Conservation (phyloP, 2,113 vertebrate genomes). For the Pomatostomus ruficeps region DNA sequence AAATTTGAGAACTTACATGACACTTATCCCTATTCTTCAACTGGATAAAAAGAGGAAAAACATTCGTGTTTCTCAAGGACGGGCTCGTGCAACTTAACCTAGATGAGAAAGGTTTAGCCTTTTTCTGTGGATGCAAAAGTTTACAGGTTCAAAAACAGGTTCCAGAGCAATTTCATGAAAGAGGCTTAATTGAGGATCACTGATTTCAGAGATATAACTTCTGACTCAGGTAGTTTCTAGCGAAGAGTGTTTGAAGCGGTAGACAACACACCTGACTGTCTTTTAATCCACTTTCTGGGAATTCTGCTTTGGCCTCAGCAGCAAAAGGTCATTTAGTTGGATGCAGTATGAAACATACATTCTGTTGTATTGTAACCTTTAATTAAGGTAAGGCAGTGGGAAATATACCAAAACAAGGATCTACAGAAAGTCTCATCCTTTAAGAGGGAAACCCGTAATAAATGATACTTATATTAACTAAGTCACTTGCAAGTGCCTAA, state of each 20-base stretch:
- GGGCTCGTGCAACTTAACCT: accelerated
- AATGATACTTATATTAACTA: neutral
- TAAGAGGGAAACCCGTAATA: neutral
- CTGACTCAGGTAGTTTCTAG: neutral
- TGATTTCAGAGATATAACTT: neutral
- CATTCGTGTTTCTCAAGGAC: neutral
- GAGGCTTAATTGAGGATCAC: accelerated
- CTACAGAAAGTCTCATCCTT: neutral
- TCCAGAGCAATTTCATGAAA: neutral
- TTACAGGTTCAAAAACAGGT: neutral
- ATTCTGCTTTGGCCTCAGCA: neutral
- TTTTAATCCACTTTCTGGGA: neutral
- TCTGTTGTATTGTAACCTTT: neutral
- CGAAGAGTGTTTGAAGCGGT: neutral
- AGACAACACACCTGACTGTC: neutral
- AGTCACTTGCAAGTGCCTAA: neutral
- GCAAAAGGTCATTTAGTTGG: neutral
- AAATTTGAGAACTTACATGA: neutral
- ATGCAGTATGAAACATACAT: accelerated
- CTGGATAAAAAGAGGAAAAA: neutral
- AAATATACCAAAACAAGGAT: neutral
- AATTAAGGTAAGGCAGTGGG: neutral
- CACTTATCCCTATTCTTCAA: accelerated
- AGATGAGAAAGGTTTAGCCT: neutral
- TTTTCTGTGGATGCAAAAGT: neutral